These are phyloP conservation scores for Haemorhous mexicanus DNA, from an alignment of 2,113 vertebrate genomes.

Conservation along the genomic window DNA sequence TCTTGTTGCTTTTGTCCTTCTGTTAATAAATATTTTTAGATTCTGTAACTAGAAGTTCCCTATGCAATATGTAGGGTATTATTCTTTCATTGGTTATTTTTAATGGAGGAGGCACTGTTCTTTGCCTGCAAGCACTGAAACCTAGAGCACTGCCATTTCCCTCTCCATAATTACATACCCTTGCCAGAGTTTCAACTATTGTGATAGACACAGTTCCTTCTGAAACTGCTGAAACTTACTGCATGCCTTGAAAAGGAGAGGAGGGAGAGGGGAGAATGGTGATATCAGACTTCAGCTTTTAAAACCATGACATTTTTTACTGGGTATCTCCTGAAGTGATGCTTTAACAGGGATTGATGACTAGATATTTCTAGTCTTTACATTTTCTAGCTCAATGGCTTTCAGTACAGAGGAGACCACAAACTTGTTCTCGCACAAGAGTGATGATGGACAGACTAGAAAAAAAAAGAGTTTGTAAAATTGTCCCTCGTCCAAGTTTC, in stretches of 20 bases:
- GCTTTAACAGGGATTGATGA: background rate
- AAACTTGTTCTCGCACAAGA: background rate
- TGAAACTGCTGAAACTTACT: background rate
- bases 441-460: background rate
- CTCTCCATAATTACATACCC: background rate
- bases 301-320: background rate
- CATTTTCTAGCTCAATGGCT: conserved; percentile 3
- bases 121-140: background rate
- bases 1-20: background rate
- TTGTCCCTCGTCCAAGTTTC: background rate
- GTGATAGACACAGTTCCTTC: background rate
- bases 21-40: background rate
- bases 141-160: background rate
- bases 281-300: background rate
- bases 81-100: background rate
- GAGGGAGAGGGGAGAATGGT: background rate
- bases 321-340: background rate
- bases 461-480: background rate
- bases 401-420: background rate
- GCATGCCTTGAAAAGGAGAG: background rate
- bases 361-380: background rate
- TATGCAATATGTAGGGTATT: background rate
- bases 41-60: background rate
- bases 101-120: background rate
- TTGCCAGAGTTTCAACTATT: background rate